A percentile compares a stretch with the other conserved stretches of the same genome.
Evolutionary conservation across 2,797 vertebrate genomes (phyloP).

Genomic region (Mareca strepera): DNA sequence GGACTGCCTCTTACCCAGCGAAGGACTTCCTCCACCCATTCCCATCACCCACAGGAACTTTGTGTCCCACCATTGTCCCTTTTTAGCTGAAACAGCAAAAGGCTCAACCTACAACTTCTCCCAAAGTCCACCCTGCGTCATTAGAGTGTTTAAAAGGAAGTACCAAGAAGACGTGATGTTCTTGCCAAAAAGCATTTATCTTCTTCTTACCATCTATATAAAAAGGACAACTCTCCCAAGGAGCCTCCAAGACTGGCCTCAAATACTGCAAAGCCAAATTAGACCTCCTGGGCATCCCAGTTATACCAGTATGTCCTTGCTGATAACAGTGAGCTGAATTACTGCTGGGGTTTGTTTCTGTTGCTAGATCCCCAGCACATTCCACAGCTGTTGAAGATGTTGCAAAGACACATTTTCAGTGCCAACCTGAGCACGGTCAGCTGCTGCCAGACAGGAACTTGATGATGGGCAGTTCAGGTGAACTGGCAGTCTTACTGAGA

Average conservation of each 20-base stretch:
- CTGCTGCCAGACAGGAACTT: neutral
- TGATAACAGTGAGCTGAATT: neutral
- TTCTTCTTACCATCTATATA: neutral
- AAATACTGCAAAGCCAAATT: neutral
- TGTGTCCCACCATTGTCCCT: conserved; percentile 59
- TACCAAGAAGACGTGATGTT: neutral
- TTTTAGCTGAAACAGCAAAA: conserved; percentile 69
- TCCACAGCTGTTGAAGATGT: neutral
- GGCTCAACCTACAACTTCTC: conserved; percentile 10
- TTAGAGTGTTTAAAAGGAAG: conserved; percentile 40
- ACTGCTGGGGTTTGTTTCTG: neutral
- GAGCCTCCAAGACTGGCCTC: neutral
- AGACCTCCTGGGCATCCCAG: neutral
- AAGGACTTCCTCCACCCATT: conserved; percentile 61
- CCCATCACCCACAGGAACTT: conserved; percentile 24
- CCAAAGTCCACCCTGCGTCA: neutral
- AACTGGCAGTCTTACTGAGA: neutral
- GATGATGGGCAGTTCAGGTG: fast-evolving
- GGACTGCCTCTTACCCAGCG: neutral
- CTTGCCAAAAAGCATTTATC: conserved; percentile 43
- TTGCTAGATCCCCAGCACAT: neutral
- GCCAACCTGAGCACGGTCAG: neutral
- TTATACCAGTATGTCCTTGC: neutral
- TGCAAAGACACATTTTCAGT: neutral
- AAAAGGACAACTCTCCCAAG: neutral